phyloP scores from a whole-genome alignment of 2,797 vertebrate genomes.

The Chelmon rostratus region DNA sequence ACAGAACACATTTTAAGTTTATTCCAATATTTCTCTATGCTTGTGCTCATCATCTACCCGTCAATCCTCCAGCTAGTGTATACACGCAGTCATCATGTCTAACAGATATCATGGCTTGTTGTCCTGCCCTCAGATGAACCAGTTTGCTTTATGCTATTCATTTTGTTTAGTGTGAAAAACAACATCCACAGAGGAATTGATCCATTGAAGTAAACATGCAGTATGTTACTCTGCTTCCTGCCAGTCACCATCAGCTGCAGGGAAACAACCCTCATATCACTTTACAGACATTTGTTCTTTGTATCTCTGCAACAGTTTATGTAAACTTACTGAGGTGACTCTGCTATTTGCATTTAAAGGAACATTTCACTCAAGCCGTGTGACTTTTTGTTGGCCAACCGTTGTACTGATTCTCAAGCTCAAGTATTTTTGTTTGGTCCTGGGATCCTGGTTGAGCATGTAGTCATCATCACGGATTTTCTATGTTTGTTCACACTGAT shows the following conservation, averaged over 20 bases:
- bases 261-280: not conserved
- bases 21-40: not conserved
- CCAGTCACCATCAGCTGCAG: not conserved
- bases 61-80: not conserved
- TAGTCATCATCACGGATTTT: too few relatives aligned
- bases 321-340: too few relatives aligned
- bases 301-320: not conserved
- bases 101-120: conserved; percentile 1
- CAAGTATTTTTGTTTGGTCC: too few relatives aligned
- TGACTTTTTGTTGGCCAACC: too few relatives aligned
- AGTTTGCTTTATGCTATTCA: not conserved
- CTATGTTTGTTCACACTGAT: too few relatives aligned
- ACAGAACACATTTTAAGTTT: not conserved
- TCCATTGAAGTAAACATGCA: not conserved
- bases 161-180: conserved; percentile 7
- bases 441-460: too few relatives aligned
- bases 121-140: not conserved
- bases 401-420: too few relatives aligned
- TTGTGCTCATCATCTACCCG: not conserved
- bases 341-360: too few relatives aligned
- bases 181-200: not conserved
- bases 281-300: not conserved
- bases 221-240: not conserved
- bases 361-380: too few relatives aligned
- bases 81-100: not conserved